Evolutionary conservation across 2,113 vertebrate genomes (phyloP).

Genomic region (Physeter macrocephalus): DNA sequence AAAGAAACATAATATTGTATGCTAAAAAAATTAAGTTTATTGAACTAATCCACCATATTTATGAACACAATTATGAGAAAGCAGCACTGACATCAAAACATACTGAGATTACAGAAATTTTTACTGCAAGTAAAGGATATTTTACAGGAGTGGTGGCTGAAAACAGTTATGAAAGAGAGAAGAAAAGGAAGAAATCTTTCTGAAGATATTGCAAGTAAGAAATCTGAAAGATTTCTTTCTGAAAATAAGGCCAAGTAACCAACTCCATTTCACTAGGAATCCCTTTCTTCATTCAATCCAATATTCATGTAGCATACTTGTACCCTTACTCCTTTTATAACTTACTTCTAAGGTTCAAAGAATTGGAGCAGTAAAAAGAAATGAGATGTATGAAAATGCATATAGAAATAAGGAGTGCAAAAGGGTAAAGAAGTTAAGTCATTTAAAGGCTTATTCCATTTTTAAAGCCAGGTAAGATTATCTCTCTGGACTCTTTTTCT

Average conservation of each 20-base stretch:
- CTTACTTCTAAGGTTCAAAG: neutral
- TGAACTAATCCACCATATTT: neutral
- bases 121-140: neutral
- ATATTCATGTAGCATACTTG: neutral
- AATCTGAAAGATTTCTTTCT: neutral
- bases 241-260: neutral
- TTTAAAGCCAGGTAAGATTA: constrained; percentile 20
- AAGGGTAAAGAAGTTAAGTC: constrained; percentile 45
- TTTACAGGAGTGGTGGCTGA: neutral
- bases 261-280: neutral
- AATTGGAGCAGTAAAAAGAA: constrained; percentile 19
- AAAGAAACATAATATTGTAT: neutral
- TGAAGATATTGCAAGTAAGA: neutral
- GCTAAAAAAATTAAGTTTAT: neutral
- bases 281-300: neutral
- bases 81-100: neutral
- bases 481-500: neutral
- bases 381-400: constrained; percentile 40
- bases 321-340: neutral
- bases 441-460: constrained; percentile 14
- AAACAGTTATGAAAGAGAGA: neutral
- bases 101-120: neutral
- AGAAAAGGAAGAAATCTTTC: neutral
- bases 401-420: neutral
- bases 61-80: neutral